Evolutionary conservation across 2,797 vertebrate species (phyloP), one percentile per base, ranked within the genome.

Genomic region (Simalia tracyae): DNA sequence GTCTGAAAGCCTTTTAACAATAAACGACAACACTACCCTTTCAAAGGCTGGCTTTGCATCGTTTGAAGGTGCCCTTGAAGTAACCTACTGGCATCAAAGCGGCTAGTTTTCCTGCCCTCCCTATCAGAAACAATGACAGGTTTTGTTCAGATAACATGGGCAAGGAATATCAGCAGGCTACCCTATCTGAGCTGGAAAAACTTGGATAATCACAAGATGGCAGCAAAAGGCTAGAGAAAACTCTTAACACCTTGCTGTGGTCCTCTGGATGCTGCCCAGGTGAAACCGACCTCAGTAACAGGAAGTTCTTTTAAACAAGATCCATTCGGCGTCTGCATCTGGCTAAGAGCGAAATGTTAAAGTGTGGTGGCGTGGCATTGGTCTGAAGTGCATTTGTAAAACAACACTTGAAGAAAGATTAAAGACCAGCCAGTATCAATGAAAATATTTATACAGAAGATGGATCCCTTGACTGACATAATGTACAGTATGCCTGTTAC

Each of bases 51-150:
- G 17, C 2, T 91, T 84, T 31, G 15, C 85, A 89, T 50, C 68
- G 46, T 2, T 91, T 93, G 60, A 61, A 3, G 11, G 93, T 96
- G 89, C 92, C 60, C 84, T 91, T 90, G 66, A 22, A 86, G 90
- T 59, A 36, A 91, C 91, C 31, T 28, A 11, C n/a, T 92, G n/a
- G 61, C 10, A 84, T 14, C 24, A 88, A 91, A 93, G 36, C 28
- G 90, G 24, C 36, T 81, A 81, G 72, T 81, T 81, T 81, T 81
- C 72, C 22, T 76, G 72, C 36, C 42, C 36, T 22, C 7, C 50
- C 72, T 76, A 76, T 31, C 36, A 54, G 50, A 54, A 54, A 54
- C 50, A 54, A 54, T 54, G 8, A 54, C 8, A 54, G 8, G 50
- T 7, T 54, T 54, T 54, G 50, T 54, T 54, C 50, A 54, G 50